Conservation (phyloP, 2,113 vertebrate species). For the Notarius lentiginosus region DNA sequence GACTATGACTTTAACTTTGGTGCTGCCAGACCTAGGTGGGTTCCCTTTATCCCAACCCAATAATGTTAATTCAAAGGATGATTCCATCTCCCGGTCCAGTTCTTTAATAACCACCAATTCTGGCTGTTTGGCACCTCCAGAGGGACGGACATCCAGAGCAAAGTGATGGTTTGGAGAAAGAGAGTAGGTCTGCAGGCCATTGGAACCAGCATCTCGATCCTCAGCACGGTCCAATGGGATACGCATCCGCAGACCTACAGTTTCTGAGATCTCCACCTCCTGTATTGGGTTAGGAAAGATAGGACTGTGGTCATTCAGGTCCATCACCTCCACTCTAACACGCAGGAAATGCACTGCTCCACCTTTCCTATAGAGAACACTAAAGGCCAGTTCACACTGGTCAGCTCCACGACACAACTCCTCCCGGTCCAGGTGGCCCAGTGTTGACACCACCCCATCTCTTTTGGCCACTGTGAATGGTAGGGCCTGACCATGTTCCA, state of each 20-base stretch:
- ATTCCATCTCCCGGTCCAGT: constrained; percentile 83
- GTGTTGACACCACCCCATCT: constrained; percentile 80
- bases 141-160: constrained; percentile 77
- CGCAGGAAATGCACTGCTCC: constrained; percentile 71
- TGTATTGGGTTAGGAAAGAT: constrained; percentile 76
- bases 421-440: constrained; percentile 82
- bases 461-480: constrained; percentile 72
- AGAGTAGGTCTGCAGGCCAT: constrained; percentile 78
- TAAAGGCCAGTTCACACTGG: constrained; percentile 83
- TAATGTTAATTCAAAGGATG: constrained; percentile 78
- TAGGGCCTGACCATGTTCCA: constrained; percentile 77
- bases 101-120: constrained; percentile 86
- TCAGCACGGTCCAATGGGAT: constrained; percentile 85
- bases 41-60: constrained; percentile 84
- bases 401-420: constrained; percentile 80
- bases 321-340: constrained; percentile 85
- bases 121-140: constrained; percentile 76
- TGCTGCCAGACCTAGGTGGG: constrained; percentile 82
- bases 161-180: constrained; percentile 86
- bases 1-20: constrained; percentile 80
- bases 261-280: constrained; percentile 91
- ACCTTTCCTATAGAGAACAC: constrained; percentile 77
- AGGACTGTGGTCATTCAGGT: constrained; percentile 87
- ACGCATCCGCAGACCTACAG: constrained; percentile 74
- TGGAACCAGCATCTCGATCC: constrained; percentile 81